Base-by-base conservation (phyloP, 2,888 invertebrate genomes). In the Erpobdella octoculata region DNA sequence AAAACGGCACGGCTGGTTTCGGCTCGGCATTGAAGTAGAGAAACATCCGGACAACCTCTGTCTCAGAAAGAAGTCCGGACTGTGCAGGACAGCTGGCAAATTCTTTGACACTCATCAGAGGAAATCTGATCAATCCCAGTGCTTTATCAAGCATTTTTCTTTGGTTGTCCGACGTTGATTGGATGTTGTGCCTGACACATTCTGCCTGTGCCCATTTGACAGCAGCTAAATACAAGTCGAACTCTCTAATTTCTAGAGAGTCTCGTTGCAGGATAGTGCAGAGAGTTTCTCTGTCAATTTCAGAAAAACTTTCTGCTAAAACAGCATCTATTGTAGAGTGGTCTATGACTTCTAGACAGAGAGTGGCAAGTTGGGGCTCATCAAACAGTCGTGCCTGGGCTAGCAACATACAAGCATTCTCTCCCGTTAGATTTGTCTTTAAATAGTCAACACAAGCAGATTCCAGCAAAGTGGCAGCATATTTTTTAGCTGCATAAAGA, bases 321-420 rank as follows among this genome's bases (percentile, higher is more conserved):
- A 96, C 87, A 72, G 95, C 94, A 89, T 95, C 92, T 86, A 94
- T 93, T 81, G 95, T 94, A 91, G 92, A 86, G 71, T 95, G 95
- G 85, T 95, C 95, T 82, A 96, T 94, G 75, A 89, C 89, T 79
- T 91, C 90, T 75, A 92, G 84, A 78, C 92, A 92, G 38, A 90
- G 83, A 0, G 89, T 88, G n/a, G 91, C 90, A 33, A 96, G 87
- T 82, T 95, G 94, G 73, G 93, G 92, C 85, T 96, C 95, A 85
- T 96, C 95, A 86, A 95, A 95, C 73, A 96, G 87, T 78, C 93
- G 87, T 76, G 93, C 93, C 85, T 96, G 95, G 84, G 93, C 93
- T 79, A 96, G 87, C 78, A 96, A 88, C 78, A 96, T 88, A 84
- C 95, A 95, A 76, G 94, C 94, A 86, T 96, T 96, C 85, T 92